These are phyloP conservation scores for Enteromius unitaeniatus DNA, from an alignment of 2,797 vertebrate genomes.

Conservation along the genomic window DNA sequence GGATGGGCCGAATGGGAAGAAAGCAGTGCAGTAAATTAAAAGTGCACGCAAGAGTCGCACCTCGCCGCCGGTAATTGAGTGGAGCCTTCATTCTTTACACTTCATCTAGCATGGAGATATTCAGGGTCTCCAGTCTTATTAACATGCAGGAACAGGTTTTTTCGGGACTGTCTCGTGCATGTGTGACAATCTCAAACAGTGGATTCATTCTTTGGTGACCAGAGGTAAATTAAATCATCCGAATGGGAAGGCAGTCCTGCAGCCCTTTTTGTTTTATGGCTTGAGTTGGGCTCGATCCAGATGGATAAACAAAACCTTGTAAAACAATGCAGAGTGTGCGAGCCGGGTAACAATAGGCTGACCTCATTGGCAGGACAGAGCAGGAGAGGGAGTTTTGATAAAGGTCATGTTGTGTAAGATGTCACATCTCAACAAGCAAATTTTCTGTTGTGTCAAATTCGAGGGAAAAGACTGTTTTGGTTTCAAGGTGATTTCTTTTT, in stretches of 20 bases:
- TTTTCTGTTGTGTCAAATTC: not conserved
- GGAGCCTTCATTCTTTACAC: slow-evolving; percentile 44
- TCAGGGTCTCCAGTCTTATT: slow-evolving; percentile 35
- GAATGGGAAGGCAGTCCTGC: slow-evolving; percentile 23
- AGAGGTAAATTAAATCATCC: slow-evolving; percentile 38
- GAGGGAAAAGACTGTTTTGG: not conserved
- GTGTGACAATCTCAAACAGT: slow-evolving; percentile 22
- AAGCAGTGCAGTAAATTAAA: slow-evolving; percentile 45
- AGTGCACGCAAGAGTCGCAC: slow-evolving; percentile 23
- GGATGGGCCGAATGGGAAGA: slow-evolving; percentile 11
- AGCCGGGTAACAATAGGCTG: not conserved
- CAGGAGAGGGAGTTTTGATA: not conserved
- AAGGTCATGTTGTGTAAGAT: slow-evolving; percentile 29
- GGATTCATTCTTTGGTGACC: slow-evolving; percentile 20
- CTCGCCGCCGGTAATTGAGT: slow-evolving; percentile 52
- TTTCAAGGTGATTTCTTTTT: not conserved
- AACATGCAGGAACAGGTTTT: slow-evolving; percentile 34
- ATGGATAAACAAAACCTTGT: slow-evolving; percentile 26
- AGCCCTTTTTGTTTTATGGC: slow-evolving; percentile 32
- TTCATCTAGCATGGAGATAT: slow-evolving; percentile 52
- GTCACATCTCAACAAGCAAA: not conserved
- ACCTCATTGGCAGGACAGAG: not conserved
- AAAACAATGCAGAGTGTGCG: slow-evolving; percentile 28
- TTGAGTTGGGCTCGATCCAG: slow-evolving; percentile 26
- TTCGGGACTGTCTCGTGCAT: slow-evolving; percentile 2